A percentile compares a stretch with the other conserved stretches of the same genome.
phyloP scores from a whole-genome alignment of 1,140 invertebrate genomes.

The Homalodisca vitripennis region DNA sequence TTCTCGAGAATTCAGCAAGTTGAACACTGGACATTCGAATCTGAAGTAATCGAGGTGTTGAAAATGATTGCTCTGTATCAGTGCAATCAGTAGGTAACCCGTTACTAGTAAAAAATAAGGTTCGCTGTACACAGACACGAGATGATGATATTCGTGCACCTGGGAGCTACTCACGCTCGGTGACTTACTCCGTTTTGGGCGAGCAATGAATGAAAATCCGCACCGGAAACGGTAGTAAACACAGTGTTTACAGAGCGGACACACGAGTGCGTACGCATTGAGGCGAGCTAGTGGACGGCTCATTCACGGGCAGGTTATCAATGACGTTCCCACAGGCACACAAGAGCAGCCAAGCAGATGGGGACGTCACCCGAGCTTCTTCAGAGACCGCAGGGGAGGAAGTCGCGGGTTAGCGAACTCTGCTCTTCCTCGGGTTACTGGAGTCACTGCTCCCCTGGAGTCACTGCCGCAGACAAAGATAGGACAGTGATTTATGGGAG shows the following conservation, averaged over 20 bases:
- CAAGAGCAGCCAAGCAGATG: constrained; percentile 8
- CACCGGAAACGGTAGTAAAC: constrained; percentile 19
- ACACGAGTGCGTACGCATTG: constrained; percentile 17
- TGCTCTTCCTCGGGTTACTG: background rate
- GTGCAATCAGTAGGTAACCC: too few relatives aligned
- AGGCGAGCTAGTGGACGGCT: background rate
- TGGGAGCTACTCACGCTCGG: too few relatives aligned
- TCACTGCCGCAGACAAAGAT: background rate
- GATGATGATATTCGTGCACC: too few relatives aligned
- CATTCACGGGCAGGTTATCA: too few relatives aligned
- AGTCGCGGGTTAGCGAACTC: constrained; percentile 21
- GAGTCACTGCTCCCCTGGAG: background rate
- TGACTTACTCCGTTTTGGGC: too few relatives aligned
- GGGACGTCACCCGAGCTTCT: background rate
- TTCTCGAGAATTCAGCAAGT: too few relatives aligned
- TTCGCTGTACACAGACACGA: too few relatives aligned
- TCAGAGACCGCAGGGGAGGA: background rate
- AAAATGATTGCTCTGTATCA: too few relatives aligned
- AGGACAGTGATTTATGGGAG: too few relatives aligned
- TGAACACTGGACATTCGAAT: too few relatives aligned
- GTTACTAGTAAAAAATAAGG: too few relatives aligned
- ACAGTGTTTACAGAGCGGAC: constrained; percentile 16
- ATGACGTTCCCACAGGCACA: constrained; percentile 4
- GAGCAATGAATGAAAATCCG: constrained; percentile 17
- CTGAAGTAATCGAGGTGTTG: too few relatives aligned